Conservation (phyloP, 2,888 invertebrate genomes). For the Volucella inflata region DNA sequence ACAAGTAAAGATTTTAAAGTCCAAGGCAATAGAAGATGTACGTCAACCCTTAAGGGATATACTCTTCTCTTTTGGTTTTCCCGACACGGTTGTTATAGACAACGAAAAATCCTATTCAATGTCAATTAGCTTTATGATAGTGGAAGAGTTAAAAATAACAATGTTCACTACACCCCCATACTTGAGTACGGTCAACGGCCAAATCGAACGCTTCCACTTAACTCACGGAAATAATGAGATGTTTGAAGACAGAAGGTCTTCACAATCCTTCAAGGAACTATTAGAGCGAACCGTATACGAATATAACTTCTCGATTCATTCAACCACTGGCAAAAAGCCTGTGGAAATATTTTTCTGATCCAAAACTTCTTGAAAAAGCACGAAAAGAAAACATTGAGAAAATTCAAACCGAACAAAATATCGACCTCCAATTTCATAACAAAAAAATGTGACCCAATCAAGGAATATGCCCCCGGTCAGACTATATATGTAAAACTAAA, state of each 20-base stretch:
- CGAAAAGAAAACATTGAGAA: too few relatives aligned
- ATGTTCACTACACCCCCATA: slow-evolving; percentile 30
- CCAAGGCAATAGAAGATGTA: slow-evolving; percentile 18
- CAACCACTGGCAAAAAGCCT: slow-evolving; percentile 1
- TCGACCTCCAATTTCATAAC: too few relatives aligned
- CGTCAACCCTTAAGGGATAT: slow-evolving; percentile 22
- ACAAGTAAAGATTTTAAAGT: slow-evolving; percentile 9
- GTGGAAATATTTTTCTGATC: not conserved
- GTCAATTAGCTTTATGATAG: slow-evolving; percentile 40
- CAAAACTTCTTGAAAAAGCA: too few relatives aligned
- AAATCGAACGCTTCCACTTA: slow-evolving; percentile 51
- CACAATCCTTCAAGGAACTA: not conserved
- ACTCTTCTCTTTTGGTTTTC: too few relatives aligned
- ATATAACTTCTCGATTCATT: slow-evolving; percentile 56
- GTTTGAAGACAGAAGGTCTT: slow-evolving; percentile 23
- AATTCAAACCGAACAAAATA: too few relatives aligned
- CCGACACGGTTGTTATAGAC: slow-evolving; percentile 47
- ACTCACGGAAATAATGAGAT: slow-evolving; percentile 43
- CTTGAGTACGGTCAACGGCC: slow-evolving; percentile 47
- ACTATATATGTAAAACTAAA: too few relatives aligned
- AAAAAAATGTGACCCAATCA: too few relatives aligned
- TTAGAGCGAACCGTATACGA: too few relatives aligned
- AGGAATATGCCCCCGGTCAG: too few relatives aligned
- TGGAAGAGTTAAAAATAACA: slow-evolving; percentile 23
- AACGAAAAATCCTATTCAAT: slow-evolving; percentile 47